Evolutionary conservation across 2,888 invertebrate genomes (phyloP).

Genomic region (Nebria brevicollis): DNA sequence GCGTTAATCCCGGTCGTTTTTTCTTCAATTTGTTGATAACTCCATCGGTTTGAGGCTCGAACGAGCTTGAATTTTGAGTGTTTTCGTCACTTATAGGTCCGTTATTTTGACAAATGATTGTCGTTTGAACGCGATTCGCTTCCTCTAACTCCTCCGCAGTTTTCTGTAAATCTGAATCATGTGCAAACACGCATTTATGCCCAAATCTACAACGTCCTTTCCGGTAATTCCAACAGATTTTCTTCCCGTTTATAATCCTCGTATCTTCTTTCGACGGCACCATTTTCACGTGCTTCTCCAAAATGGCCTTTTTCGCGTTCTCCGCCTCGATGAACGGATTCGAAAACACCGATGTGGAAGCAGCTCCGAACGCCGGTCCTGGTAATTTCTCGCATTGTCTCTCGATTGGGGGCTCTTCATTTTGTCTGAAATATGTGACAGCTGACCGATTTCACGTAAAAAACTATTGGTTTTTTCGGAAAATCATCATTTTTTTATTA

Average conservation of each 20-base stretch:
- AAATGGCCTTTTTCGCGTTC: conserved; percentile 83
- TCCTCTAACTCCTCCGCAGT: conserved; percentile 68
- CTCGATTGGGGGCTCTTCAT: conserved; percentile 52
- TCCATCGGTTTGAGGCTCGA: conserved; percentile 51
- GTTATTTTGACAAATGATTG: conserved; percentile 59
- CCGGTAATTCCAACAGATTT: conserved; percentile 92
- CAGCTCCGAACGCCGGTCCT: conserved; percentile 70
- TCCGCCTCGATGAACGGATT: conserved; percentile 90
- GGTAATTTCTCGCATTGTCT: conserved; percentile 66
- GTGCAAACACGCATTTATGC: conserved; percentile 91
- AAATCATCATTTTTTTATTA: neutral
- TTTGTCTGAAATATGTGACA: conserved; percentile 58
- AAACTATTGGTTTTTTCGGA: conserved; percentile 41
- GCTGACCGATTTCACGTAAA: conserved; percentile 60
- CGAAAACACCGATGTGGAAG: conserved; percentile 80
- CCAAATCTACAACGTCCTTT: conserved; percentile 90
- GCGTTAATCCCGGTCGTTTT: conserved; percentile 81
- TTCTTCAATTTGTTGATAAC: conserved; percentile 64
- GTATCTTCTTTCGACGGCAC: conserved; percentile 77
- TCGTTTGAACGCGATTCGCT: conserved; percentile 65
- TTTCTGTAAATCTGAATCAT: conserved; percentile 85
- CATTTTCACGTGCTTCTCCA: conserved; percentile 95
- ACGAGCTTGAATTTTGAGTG: conserved; percentile 44
- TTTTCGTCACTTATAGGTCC: conserved; percentile 48
- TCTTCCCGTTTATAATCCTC: conserved; percentile 85